Conservation (phyloP, 1,140 invertebrate species). For the Epicauta chinensis region DNA sequence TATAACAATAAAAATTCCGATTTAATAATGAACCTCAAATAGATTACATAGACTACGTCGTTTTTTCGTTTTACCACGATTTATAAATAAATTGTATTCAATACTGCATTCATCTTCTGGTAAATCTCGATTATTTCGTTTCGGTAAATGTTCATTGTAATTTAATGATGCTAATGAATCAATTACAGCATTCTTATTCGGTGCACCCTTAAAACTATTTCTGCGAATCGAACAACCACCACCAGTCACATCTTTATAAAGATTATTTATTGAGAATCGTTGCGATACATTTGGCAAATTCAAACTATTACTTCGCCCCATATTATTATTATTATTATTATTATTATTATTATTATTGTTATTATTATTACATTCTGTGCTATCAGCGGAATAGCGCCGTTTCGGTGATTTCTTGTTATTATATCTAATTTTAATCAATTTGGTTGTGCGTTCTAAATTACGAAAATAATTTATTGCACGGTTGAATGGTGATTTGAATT, state of each 20-base stretch:
- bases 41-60: slow-evolving; percentile 19
- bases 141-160: neutral
- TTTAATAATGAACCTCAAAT: slow-evolving; percentile 23
- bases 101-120: slow-evolving; percentile 13
- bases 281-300: slow-evolving; percentile 17
- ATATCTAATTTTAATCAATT: no score
- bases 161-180: slow-evolving; percentile 14
- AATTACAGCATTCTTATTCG: slow-evolving; percentile 16
- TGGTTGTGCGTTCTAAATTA: no score
- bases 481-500: no score
- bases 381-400: no score
- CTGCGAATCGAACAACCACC: slow-evolving; percentile 1
- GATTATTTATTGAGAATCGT: slow-evolving; percentile 13
- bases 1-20: neutral
- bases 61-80: slow-evolving; percentile 13
- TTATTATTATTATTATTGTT: no score
- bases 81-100: slow-evolving; percentile 20
- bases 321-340: no score
- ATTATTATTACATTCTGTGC: no score
- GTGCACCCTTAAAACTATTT: slow-evolving; percentile 20
- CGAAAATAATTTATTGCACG: no score
- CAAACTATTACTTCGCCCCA: slow-evolving; percentile 9
- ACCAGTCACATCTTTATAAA: slow-evolving; percentile 19
- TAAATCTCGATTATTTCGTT: neutral
- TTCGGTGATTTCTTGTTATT: no score